phyloP scores from a whole-genome alignment of 1,140 invertebrate species.

The Pseudomyrmex concolor region DNA sequence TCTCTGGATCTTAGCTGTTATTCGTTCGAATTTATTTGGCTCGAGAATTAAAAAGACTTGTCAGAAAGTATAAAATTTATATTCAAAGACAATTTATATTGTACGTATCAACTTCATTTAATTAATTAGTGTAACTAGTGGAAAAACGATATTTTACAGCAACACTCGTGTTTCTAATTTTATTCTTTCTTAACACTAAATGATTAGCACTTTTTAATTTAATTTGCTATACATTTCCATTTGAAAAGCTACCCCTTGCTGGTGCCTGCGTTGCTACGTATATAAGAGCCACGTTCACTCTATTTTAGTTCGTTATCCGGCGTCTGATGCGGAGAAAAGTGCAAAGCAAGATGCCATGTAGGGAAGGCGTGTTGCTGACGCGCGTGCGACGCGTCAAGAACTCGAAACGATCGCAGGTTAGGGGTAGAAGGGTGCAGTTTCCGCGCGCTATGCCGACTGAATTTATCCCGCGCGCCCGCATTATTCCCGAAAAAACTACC shows the following conservation, averaged over 20 bases:
- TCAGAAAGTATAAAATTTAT: background rate
- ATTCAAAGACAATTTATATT: too few species aligned
- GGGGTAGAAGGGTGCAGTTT: background rate
- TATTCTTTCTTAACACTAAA: background rate
- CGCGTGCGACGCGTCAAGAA: conserved; percentile 54
- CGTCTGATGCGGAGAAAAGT: conserved; percentile 49
- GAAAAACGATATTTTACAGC: too few species aligned
- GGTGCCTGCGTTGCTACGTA: background rate
- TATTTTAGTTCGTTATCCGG: conserved; percentile 52
- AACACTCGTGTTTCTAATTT: background rate
- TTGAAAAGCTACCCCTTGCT: background rate
- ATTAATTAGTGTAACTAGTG: too few species aligned
- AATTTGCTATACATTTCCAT: conserved; percentile 16
- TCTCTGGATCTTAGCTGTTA: background rate
- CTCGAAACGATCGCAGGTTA: conserved; percentile 32
- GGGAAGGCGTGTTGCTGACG: conserved; percentile 55
- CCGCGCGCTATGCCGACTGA: conserved; percentile 44
- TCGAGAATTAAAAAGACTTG: background rate
- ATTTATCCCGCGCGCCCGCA: conserved; percentile 32
- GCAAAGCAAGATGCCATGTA: conserved; percentile 54
- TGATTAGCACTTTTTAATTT: conserved; percentile 1
- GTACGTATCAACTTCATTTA: too few species aligned
- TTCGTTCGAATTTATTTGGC: background rate
- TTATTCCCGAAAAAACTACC: background rate
- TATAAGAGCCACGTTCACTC: conserved; percentile 42